Conservation (phyloP, 2,888 invertebrate genomes). For the Brachylomia viminalis region DNA sequence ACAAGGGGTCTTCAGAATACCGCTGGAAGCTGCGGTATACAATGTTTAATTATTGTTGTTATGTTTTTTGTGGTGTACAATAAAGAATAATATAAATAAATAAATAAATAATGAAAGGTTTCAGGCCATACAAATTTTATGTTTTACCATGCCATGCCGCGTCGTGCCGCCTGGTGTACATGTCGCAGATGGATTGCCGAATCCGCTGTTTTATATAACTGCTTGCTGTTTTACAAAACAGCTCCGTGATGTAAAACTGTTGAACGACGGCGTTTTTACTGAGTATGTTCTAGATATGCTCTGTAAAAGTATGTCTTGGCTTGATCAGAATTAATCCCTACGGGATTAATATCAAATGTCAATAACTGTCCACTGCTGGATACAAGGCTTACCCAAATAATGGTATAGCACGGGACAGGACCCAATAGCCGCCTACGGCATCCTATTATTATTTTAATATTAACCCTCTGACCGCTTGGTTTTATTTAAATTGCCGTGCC, state of each 20-base stretch:
- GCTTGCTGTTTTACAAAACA: slow-evolving; percentile 1
- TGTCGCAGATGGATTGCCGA: background rate
- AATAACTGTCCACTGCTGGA: background rate
- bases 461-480: no score
- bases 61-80: no score
- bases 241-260: background rate
- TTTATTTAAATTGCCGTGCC: no score
- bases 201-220: background rate
- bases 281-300: background rate
- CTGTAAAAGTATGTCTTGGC: no score
- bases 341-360: background rate
- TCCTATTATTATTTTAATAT: slow-evolving; percentile 1
- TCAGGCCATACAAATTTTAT: background rate
- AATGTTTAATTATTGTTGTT: no score
- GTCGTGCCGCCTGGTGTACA: no score
- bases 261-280: background rate
- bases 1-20: no score
- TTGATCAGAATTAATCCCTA: background rate
- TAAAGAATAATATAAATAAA: no score
- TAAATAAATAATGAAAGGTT: no score
- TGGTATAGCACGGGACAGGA: background rate
- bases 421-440: no score
- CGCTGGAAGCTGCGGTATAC: background rate
- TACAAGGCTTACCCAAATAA: no score
- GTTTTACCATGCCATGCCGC: no score